These are phyloP conservation scores for Acrocephalus scirpaceus DNA, from an alignment of 2,797 vertebrate species.

Conservation along the genomic window DNA sequence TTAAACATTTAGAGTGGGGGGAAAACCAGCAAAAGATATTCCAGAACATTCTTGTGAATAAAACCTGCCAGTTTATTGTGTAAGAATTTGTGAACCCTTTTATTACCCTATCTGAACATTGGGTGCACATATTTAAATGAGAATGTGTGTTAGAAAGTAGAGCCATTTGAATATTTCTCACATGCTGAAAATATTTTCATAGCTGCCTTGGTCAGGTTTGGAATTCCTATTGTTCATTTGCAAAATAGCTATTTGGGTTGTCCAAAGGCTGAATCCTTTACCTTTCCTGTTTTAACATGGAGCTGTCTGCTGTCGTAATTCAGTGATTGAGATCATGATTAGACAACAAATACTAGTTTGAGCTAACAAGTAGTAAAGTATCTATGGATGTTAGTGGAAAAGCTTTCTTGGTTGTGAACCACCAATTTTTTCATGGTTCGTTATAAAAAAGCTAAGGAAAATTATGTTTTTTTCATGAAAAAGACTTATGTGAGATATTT, in stretches of 20 bases:
- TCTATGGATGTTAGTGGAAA: not conserved
- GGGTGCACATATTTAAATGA: slow-evolving; percentile 18
- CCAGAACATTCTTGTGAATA: slow-evolving; percentile 44
- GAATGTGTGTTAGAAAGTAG: not conserved
- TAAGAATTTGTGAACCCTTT: slow-evolving; percentile 34
- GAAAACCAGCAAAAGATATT: slow-evolving; percentile 22
- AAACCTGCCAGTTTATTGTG: slow-evolving; percentile 38
- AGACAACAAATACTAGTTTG: not conserved
- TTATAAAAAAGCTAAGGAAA: not conserved
- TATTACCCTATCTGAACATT: slow-evolving; percentile 24
- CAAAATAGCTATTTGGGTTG: not conserved
- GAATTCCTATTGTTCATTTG: not conserved
- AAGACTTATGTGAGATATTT: not conserved
- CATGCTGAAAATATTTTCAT: slow-evolving; percentile 18
- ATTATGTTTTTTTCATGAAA: not conserved
- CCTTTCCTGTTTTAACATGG: not conserved
- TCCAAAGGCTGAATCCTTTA: not conserved
- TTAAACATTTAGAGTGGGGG: slow-evolving; percentile 32
- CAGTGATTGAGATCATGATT: not conserved
- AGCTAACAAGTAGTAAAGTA: not conserved
- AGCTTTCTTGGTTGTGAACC: not conserved
- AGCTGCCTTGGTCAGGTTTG: not conserved
- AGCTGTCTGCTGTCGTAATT: not conserved
- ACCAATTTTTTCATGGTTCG: not conserved
- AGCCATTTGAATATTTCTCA: slow-evolving; percentile 15